Evolutionary conservation across 53 echinoderm and acorn worm genomes (phyloP), one percentile per base, ranked within the genome.

Genomic region (Patiria pectinifera): DNA sequence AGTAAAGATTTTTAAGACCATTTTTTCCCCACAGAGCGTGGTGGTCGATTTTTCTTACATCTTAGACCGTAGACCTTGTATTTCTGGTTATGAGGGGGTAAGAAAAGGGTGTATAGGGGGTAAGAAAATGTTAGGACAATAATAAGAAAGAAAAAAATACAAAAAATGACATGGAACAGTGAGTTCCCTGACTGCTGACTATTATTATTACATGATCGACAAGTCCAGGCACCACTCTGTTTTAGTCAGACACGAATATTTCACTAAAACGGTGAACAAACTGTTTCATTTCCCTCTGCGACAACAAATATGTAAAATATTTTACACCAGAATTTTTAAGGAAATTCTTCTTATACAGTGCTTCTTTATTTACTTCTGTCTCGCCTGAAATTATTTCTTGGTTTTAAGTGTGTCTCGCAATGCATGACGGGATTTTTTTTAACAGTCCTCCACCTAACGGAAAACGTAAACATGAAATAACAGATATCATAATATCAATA

Each of bases 381-480:
- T 71, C 9, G 16, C 12, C 71, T 15, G 12, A 21, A 71, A 71
- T 71, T 19, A 15, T 71, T 21, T 71, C 71, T 71, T 19, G 22
- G 71, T 71, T 71, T 22, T 71, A 22, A 71, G 71, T 15, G 82
- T 23, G 26, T 87, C n/a, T 77, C 87, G 78, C 76, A 87, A 77
- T 87, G 87, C 78, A 87, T 87, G 87, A 19, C 71, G 87, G 87
- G 87, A 87, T 60, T 22, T 16, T 35, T 35, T 48, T 76, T 48
- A 87, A 72, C 59, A 60, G 59, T 87, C 87, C 60, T 87, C 62
- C 78, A 87, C 78, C 78, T 25, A 53, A 53, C 8, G 6, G 5
- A 53, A 61, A 87, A 77, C 87, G 59, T 77, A 77, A 76, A 78
- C 74, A 62, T 63, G 6, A 53, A 18, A 24, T 75, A 76, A 23